Percentiles rank a stretch among this genome's conserved stretches.
These are phyloP conservation scores for Phrynosoma platyrhinos DNA, from an alignment of 2,113 vertebrate genomes.

Conservation along the genomic window DNA sequence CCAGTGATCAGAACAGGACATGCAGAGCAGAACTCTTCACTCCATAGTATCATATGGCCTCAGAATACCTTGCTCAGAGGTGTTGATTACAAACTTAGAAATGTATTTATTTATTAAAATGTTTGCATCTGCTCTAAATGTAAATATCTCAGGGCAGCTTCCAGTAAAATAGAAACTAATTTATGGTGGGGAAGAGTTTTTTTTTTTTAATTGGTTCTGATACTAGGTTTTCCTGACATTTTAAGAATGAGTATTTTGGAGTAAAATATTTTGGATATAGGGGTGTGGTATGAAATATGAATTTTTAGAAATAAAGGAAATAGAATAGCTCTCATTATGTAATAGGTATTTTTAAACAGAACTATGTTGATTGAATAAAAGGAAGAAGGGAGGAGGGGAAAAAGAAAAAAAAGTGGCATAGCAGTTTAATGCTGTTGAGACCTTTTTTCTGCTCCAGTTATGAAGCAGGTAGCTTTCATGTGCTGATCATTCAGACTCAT, in stretches of 20 bases:
- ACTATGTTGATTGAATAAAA: neutral
- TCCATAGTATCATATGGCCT: too few species aligned
- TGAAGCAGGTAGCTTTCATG: neutral
- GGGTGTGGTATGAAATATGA: neutral
- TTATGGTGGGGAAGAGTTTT: accelerated
- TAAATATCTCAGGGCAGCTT: too few species aligned
- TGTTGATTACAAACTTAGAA: too few species aligned
- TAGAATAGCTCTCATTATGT: neutral
- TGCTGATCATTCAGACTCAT: neutral
- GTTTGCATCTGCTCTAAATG: too few species aligned
- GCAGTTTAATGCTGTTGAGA: neutral
- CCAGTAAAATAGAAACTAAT: neutral
- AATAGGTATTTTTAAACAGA: neutral
- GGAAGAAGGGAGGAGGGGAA: too few species aligned
- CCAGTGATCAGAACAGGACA: too few species aligned
- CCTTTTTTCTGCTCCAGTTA: neutral
- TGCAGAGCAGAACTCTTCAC: too few species aligned
- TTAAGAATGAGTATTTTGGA: neutral
- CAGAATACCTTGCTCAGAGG: too few species aligned
- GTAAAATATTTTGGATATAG: neutral
- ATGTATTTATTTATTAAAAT: too few species aligned
- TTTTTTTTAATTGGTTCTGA: neutral
- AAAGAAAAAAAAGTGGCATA: too few species aligned
- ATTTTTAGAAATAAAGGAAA: conserved; percentile 5
- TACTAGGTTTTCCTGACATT: neutral